These are phyloP conservation scores for Drosophila trichaetosa DNA, from an alignment of 2,888 invertebrate genomes.

Conservation along the genomic window DNA sequence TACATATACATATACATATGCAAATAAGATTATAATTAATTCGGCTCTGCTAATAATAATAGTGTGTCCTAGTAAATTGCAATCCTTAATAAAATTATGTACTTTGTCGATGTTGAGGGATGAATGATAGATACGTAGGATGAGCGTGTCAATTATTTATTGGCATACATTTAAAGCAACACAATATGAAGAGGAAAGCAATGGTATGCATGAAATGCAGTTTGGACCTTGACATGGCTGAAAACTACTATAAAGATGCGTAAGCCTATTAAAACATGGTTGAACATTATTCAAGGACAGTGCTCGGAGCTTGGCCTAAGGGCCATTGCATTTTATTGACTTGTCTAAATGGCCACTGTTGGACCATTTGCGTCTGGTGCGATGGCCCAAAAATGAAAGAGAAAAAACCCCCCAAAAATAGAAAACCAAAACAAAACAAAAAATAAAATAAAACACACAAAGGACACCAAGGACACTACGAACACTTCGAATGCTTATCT, in stretches of 20 bases:
- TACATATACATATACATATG: no score
- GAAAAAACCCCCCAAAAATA: background rate
- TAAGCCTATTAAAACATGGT: background rate
- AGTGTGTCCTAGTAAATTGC: background rate
- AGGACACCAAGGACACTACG: conserved; percentile 21
- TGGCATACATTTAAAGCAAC: background rate
- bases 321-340: conserved; percentile 56
- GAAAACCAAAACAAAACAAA: background rate
- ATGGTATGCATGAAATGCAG: background rate
- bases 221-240: background rate
- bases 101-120: background rate
- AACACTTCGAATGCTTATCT: conserved; percentile 65
- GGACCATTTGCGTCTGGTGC: conserved; percentile 25
- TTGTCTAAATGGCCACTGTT: conserved; percentile 17
- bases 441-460: conserved; percentile 3
- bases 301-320: conserved; percentile 20
- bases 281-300: conserved; percentile 5
- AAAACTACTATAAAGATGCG: background rate
- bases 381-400: conserved; percentile 9
- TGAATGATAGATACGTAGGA: background rate
- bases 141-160: background rate
- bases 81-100: background rate
- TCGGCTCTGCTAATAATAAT: background rate
- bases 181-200: background rate
- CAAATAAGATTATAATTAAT: background rate